Base-by-base conservation (phyloP, 2,113 vertebrate species). In the Genyomyrus donnyi region DNA sequence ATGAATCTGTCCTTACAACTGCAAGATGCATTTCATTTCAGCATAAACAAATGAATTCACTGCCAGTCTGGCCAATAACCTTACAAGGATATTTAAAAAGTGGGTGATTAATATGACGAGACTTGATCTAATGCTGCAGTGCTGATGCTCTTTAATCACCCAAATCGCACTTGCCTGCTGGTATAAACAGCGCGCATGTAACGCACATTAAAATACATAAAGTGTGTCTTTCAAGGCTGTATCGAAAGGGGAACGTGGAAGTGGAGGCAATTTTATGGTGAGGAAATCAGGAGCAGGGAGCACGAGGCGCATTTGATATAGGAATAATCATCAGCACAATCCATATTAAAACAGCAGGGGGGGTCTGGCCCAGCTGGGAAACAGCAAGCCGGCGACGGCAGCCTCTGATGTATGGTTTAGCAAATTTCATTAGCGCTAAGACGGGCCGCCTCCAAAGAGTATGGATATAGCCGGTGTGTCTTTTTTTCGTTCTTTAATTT, bases 371-470 rank as follows among this genome's bases (percentile, higher is more conserved):
- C 92, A 92, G 91, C 88, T 91, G 92, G 91, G 85, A 89, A 89
- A 89, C 86, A 77, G 50, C 45, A 70, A 13, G 62, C 48, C 86
- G 88, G 92, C 91, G 94, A 95, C 93, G 94, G 91, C 91, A 91
- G 85, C 90, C 90, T 90, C 90, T 95, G 94, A 95, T 95, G 92
- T 93, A 94, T 92, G 92, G 92, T 90, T 93, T 91, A 88, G 93
- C 92, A 94, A 93, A 95, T 95, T 95, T 95, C 94, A 95, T 95
- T 95, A 95, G 92, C 89, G 74, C 89, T 93, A 91, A 91, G 93
- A 94, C 91, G 92, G 92, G 90, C 89, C 91, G 39, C 53, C 88
- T 93, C 92, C 93, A 91, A 94, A 94, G 93, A 91, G 90, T 91
- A 94, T 92, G 94, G 92, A 94, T 93, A 94, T 93, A 91, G 92